These are phyloP conservation scores for Diachasmimorpha longicaudata DNA, from an alignment of 1,140 invertebrate species.

Conservation along the genomic window DNA sequence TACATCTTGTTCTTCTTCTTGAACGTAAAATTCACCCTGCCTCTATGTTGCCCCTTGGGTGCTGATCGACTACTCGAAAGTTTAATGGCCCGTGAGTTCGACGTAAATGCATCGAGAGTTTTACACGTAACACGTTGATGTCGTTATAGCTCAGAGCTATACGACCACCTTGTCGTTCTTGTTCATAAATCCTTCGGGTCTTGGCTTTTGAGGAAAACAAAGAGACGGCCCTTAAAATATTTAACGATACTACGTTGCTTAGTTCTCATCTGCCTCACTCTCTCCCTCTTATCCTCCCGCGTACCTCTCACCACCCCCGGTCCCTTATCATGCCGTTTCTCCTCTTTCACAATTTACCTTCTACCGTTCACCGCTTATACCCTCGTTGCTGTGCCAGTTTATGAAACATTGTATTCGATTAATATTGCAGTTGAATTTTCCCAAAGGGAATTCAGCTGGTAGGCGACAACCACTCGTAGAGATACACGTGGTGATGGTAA, in stretches of 20 bases:
- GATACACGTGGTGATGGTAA: background rate
- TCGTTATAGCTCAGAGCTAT: slow-evolving; percentile 22
- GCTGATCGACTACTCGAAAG: slow-evolving; percentile 29
- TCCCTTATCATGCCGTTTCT: background rate
- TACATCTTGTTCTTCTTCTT: background rate
- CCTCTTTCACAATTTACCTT: background rate
- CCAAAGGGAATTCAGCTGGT: background rate
- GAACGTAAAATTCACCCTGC: background rate
- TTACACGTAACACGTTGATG: slow-evolving; percentile 30
- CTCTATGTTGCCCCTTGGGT: background rate
- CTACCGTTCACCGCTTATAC: background rate
- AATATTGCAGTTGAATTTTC: slow-evolving; percentile 1
- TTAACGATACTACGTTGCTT: background rate
- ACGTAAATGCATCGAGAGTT: slow-evolving; percentile 31
- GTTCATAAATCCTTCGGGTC: slow-evolving; percentile 23
- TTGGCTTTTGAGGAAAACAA: slow-evolving; percentile 7
- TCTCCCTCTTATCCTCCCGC: background rate
- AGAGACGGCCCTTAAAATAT: slow-evolving; percentile 7
- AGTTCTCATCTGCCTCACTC: background rate
- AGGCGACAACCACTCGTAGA: background rate
- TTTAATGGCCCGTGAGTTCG: slow-evolving; percentile 29
- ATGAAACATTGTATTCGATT: slow-evolving; percentile 7
- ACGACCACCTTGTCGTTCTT: slow-evolving; percentile 20
- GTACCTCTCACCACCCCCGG: background rate
- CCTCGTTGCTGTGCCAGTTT: background rate